phyloP scores from a whole-genome alignment of 1,140 invertebrate genomes.

The Laupala kohalensis region DNA sequence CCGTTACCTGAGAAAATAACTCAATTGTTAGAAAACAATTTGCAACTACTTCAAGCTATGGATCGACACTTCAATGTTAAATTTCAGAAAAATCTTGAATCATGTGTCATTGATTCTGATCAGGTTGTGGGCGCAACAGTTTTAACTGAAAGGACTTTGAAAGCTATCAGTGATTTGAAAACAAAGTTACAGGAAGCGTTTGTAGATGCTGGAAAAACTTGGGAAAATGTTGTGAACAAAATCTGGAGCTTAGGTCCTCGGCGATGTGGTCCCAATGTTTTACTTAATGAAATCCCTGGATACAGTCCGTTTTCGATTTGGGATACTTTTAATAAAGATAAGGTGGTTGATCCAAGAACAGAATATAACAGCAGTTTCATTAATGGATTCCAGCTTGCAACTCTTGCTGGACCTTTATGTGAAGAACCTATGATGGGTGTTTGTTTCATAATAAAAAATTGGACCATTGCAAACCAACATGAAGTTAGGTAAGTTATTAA shows the following conservation, averaged over 20 bases:
- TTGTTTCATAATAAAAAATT: constrained; percentile 76
- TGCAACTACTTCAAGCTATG: constrained; percentile 40
- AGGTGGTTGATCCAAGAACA: constrained; percentile 24
- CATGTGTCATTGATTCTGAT: not conserved
- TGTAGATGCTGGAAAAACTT: constrained; percentile 38
- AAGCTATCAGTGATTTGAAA: constrained; percentile 34
- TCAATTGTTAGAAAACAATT: constrained; percentile 48
- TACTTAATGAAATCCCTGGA: constrained; percentile 4
- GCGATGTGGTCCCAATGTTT: constrained; percentile 66
- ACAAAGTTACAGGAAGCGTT: constrained; percentile 48
- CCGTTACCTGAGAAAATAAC: constrained; percentile 65
- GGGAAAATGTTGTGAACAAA: constrained; percentile 44
- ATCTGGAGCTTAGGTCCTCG: constrained; percentile 88
- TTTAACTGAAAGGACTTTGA: constrained; percentile 9
- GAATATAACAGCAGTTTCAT: constrained; percentile 69
- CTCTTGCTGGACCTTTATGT: constrained; percentile 78
- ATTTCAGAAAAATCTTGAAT: not conserved
- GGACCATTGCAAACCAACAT: constrained; percentile 36
- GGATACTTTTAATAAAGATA: not conserved
- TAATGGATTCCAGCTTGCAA: constrained; percentile 89
- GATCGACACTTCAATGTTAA: constrained; percentile 28
- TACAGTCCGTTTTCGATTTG: constrained; percentile 6
- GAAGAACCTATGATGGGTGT: constrained; percentile 94
- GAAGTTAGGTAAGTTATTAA: not conserved
- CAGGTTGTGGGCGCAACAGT: not conserved